Evolutionary conservation across 2,113 vertebrate species (phyloP).

Genomic region (Prunella fulvescens): DNA sequence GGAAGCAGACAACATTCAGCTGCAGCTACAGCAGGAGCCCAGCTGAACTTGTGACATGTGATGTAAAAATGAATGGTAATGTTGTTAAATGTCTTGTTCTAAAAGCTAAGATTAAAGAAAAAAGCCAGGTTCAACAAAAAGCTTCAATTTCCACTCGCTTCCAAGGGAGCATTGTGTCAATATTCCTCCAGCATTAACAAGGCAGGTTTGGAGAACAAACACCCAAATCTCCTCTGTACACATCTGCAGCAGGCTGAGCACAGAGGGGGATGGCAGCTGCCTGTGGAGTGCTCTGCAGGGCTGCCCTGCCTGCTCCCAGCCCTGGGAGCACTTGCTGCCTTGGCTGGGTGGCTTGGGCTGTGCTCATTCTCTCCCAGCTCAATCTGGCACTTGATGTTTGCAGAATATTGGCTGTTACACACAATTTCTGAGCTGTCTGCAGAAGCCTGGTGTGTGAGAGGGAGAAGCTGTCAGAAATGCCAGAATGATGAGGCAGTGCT

Average conservation of each 20-base stretch:
- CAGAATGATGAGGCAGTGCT: not conserved
- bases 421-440: not conserved
- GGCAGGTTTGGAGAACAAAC: not conserved
- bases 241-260: not conserved
- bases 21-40: not conserved
- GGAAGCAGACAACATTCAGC: not conserved
- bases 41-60: not conserved
- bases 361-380: not conserved
- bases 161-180: not conserved
- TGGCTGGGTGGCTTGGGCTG: not conserved
- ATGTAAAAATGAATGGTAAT: not conserved
- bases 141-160: not conserved
- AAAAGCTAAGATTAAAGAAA: not conserved
- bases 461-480: not conserved
- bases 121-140: not conserved
- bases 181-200: not conserved
- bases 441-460: not conserved
- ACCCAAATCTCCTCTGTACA: not conserved
- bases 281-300: not conserved
- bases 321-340: not conserved
- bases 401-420: not conserved
- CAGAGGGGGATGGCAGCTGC: not conserved
- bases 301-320: not conserved
- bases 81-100: slow-evolving; percentile 3
- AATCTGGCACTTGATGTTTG: not conserved